phyloP scores from a whole-genome alignment of 2,797 vertebrate species.

The Rhodeus uyekii region DNA sequence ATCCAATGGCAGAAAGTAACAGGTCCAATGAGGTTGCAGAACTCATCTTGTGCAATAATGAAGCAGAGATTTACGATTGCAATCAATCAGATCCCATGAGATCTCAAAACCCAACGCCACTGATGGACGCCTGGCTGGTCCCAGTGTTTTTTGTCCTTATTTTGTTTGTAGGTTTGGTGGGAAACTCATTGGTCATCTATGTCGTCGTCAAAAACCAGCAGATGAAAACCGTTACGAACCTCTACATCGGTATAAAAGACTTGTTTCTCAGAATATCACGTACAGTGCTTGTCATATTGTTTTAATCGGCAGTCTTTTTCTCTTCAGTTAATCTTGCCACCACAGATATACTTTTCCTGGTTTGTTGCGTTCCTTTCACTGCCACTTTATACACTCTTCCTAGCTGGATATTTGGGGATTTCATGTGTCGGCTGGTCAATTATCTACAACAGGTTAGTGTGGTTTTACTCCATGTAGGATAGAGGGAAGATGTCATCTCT shows the following conservation, averaged over 20 bases:
- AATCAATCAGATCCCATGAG: constrained; percentile 1
- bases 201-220: constrained; percentile 75
- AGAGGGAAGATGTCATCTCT: not conserved
- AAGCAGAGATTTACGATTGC: constrained; percentile 9
- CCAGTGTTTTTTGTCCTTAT: constrained; percentile 73
- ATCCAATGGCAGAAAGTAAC: constrained; percentile 22
- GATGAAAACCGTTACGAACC: constrained; percentile 77
- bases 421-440: constrained; percentile 81
- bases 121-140: constrained; percentile 76
- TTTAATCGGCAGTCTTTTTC: not conserved
- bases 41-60: constrained; percentile 5
- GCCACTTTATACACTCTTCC: constrained; percentile 80
- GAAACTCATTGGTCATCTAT: constrained; percentile 75
- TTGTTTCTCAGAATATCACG: not conserved
- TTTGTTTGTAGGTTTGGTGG: constrained; percentile 72
- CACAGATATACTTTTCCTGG: constrained; percentile 78
- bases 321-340: constrained; percentile 75
- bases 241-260: constrained; percentile 69
- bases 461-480: not conserved
- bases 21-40: not conserved
- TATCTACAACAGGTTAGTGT: constrained; percentile 78
- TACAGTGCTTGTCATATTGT: not conserved
- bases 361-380: constrained; percentile 83
- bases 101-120: constrained; percentile 48
- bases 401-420: constrained; percentile 82